phyloP scores from a whole-genome alignment of 1,140 invertebrate genomes.

The Neodiprion lecontei region DNA sequence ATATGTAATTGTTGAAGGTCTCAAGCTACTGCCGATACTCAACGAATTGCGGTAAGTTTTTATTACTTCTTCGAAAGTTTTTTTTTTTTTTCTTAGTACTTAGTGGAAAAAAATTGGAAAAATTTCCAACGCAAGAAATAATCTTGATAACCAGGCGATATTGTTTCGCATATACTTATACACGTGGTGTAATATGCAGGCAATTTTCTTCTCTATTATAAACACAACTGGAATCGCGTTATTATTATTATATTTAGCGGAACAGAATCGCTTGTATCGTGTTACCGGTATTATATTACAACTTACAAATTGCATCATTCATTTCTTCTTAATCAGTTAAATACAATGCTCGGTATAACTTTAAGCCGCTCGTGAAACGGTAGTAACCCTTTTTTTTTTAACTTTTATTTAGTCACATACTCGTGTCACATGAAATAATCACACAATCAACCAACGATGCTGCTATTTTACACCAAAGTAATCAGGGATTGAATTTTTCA shows the following conservation, averaged over 20 bases:
- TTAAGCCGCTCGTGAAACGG: neutral
- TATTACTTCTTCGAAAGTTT: constrained; percentile 28
- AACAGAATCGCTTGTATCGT: neutral
- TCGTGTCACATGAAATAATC: neutral
- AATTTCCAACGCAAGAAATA: neutral
- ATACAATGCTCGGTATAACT: neutral
- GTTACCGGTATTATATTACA: neutral
- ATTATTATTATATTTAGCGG: neutral
- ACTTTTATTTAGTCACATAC: neutral
- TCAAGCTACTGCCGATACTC: constrained; percentile 81
- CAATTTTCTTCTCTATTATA: no score
- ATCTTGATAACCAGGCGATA: no score
- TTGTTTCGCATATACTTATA: no score
- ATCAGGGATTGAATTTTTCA: no score
- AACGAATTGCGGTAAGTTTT: constrained; percentile 79
- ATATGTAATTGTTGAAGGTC: constrained; percentile 68
- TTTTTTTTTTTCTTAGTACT: no score
- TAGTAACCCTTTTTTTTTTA: neutral
- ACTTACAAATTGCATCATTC: neutral
- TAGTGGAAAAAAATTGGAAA: neutral
- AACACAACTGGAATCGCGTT: neutral
- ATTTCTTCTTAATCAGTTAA: neutral
- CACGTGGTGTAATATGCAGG: no score
- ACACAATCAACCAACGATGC: neutral
- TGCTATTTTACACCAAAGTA: no score